Base-by-base conservation (phyloP, 2,113 vertebrate species). In the Erythrocercus mccallii region DNA sequence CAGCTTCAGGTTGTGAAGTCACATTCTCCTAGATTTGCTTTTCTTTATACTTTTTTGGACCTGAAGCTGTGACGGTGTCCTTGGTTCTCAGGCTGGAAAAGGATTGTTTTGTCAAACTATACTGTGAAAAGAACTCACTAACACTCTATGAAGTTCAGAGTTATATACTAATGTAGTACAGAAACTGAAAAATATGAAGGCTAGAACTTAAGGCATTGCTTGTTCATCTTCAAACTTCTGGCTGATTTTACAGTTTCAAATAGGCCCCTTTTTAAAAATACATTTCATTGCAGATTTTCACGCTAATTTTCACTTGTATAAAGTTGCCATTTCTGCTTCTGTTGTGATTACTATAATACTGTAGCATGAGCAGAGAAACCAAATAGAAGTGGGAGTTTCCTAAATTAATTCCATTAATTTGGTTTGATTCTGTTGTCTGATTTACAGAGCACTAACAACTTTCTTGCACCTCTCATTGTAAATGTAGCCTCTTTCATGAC, bases 61-160 rank as follows among this genome's bases (percentile, higher is more conserved):
- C 58, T 53, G 47, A 64, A 64, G 11, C 11, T 17, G 18, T 0
- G 2, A 78, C 0, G 0, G 8, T 24, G 37, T 10, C 69, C 50
- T 53, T 71, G 28, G 58, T n/a, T 62, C 37, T 64, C 8, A 3
- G 47, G 18, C 24, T 51, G 30, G 13, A 50, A 62, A 62, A 40
- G 23, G 35, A 40, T 21, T 61, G 6, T 16, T 50, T 61, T 33
- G 16, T 38, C 22, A 21, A 31, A 38, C 16, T 61, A 40, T 19
- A 22, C 23, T 51, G 37, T 18, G 37, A 42, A 4, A 45, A 77
- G 14, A 33, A n/a, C 23, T 28, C 12, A 1, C 18, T 57, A 35
- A 35, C 18, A n/a, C 6, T 78, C 6, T n/a, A 10, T 53, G 37
- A 53, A 53, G 11, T 51, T 27, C 17, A 40, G 19, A 61, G 11